Conservation (phyloP, 2,888 invertebrate species). For the Xylota segnis region DNA sequence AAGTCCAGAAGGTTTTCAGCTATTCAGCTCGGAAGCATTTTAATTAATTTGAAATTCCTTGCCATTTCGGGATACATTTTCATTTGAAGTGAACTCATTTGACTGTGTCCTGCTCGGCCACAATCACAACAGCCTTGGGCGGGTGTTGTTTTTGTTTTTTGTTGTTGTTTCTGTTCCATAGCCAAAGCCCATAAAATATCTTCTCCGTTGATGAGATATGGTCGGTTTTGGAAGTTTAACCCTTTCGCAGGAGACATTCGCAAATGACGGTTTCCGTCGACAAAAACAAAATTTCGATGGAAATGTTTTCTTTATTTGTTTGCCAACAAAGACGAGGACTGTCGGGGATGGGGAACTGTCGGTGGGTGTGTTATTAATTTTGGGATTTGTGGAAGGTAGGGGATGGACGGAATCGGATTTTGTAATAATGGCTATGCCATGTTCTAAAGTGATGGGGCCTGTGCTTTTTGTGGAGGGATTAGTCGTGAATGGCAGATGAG, state of each 20-base stretch:
- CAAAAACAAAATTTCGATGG: conserved; percentile 39
- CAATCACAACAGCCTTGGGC: conserved; percentile 12
- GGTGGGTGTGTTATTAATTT: conserved; percentile 50
- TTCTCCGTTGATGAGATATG: conserved; percentile 60
- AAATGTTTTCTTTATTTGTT: conserved; percentile 17
- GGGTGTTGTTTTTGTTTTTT: conserved; percentile 20
- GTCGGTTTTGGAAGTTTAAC: conserved; percentile 54
- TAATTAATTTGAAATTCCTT: conserved; percentile 71
- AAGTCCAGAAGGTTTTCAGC: conserved; percentile 44
- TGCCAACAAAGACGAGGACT: neutral
- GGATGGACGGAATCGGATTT: conserved; percentile 20
- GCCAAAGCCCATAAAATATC: conserved; percentile 30
- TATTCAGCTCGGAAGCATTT: conserved; percentile 61
- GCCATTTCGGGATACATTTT: conserved; percentile 19
- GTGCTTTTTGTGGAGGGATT: conserved; percentile 35
- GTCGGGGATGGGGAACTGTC: neutral
- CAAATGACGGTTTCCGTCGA: conserved; percentile 46
- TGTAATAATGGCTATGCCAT: conserved; percentile 47
- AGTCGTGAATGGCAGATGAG: conserved; percentile 28
- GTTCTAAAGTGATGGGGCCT: too few species aligned
- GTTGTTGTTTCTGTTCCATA: too few species aligned
- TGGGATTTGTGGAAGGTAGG: conserved; percentile 1
- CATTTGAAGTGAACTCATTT: conserved; percentile 52
- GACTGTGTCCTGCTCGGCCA: conserved; percentile 1
- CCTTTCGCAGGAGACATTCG: conserved; percentile 33